A percentile compares a stretch with the other conserved stretches of the same genome.
Conservation (phyloP, 2,797 vertebrate genomes). For the Leptatherina wallacei region DNA sequence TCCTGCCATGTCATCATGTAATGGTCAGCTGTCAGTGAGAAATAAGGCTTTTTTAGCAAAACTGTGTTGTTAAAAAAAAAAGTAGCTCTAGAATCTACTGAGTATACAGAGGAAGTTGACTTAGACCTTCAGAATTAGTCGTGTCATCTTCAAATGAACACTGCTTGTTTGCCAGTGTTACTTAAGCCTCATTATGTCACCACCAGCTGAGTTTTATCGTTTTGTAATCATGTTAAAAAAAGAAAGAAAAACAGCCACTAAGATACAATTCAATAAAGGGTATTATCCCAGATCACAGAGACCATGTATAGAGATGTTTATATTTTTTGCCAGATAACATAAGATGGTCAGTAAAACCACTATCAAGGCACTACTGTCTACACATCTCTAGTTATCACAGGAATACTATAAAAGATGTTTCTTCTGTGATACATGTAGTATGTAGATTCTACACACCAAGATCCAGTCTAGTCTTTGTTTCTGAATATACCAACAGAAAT, state of each 20-base stretch:
- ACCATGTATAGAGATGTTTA: neutral
- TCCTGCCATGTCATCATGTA: conserved; percentile 33
- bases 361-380: too few relatives aligned
- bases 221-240: too few relatives aligned
- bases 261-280: too few relatives aligned
- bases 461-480: neutral
- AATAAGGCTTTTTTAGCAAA: conserved; percentile 1
- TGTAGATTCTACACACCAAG: too few relatives aligned
- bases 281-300: neutral
- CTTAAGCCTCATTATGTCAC: neutral
- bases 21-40: conserved; percentile 7
- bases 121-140: neutral
- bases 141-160: neutral
- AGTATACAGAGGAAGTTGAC: neutral
- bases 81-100: neutral
- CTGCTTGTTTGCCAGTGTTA: neutral
- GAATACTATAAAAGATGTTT: too few relatives aligned
- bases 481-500: neutral
- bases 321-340: neutral
- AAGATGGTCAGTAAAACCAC: too few relatives aligned
- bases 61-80: neutral
- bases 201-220: conserved; percentile 3
- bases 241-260: too few relatives aligned
- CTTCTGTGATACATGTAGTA: too few relatives aligned
- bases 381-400: too few relatives aligned